Evolutionary conservation across 2,797 vertebrate genomes (phyloP), one percentile per base, ranked within the genome.

Genomic region (Benthosema pterotum): DNA sequence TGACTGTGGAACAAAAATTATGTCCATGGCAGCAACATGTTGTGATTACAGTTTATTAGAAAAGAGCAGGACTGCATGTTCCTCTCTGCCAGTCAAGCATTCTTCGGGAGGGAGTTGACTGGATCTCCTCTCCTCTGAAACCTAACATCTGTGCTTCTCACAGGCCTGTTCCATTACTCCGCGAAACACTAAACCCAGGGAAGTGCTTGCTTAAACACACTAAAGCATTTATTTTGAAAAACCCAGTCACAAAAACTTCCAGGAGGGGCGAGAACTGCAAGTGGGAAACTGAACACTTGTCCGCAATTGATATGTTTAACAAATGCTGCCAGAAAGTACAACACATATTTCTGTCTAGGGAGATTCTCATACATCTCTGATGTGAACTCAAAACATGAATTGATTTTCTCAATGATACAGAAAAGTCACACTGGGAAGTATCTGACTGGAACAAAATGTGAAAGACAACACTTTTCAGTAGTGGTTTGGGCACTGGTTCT

Each of bases 31-130:
- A 70, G 81, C 52, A 58, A 75, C 66, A 60, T 82, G 72, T 55
- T 42, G 57, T 72, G 75, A 86, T 85, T 80, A 78, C 74, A 69
- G 83, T 85, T 87, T 81, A 83, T 85, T 71, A 77, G 71, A 82
- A 77, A 62, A 49, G 70, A 80, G 67, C 19, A 48, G 22, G 14
- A 56, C 69, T 69, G 42, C 48, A 14, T 70, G 74, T 79, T 86
- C 63, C 59, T 53, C 48, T 28, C 63, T 85, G 80, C 82, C 81
- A 82, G 79, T 77, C 64, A 63, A 69, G 75, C 84, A 88, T 89
- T 89, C 88, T 87, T 90, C 84, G 78, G 78, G 63, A 80, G 87
- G 85, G 87, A 88, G 85, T 84, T 71, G 80, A 83, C 80, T 69
- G 77, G 76, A 65, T 8, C 32, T 38, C 32, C 32, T 66, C 61